A percentile compares a stretch with the other conserved stretches of the same genome.
Conservation (phyloP, 2,888 invertebrate genomes). For the Tanytarsus gracilentus region DNA sequence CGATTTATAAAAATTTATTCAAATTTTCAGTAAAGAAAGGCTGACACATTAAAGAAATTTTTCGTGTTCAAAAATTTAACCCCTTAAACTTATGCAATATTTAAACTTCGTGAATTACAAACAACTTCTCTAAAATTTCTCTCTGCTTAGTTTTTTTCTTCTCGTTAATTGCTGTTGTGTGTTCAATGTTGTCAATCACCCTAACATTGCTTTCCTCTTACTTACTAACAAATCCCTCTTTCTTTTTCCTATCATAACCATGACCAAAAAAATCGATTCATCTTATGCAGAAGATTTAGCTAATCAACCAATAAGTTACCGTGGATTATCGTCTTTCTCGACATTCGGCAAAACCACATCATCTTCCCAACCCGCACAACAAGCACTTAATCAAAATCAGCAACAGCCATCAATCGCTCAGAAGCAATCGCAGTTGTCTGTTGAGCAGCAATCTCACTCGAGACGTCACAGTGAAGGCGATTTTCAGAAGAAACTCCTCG, state of each 20-base stretch:
- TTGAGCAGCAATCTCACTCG: constrained; percentile 38
- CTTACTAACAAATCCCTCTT: background rate
- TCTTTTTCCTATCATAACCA: background rate
- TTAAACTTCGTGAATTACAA: too few species aligned
- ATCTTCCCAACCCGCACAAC: constrained; percentile 34
- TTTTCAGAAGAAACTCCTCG: constrained; percentile 37
- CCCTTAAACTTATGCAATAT: too few species aligned
- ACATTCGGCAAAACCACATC: too few species aligned
- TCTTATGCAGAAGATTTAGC: constrained; percentile 20
- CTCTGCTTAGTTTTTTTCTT: too few species aligned
- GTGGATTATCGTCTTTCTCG: constrained; percentile 17
- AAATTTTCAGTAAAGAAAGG: too few species aligned
- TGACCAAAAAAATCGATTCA: background rate
- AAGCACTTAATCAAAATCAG: constrained; percentile 30
- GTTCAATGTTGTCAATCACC: too few species aligned
- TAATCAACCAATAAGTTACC: constrained; percentile 24
- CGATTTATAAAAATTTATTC: too few species aligned
- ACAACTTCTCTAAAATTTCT: too few species aligned
- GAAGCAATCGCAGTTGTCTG: constrained; percentile 29
- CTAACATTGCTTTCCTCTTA: too few species aligned
- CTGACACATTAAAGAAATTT: too few species aligned
- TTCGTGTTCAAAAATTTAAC: too few species aligned
- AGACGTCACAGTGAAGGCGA: constrained; percentile 58
- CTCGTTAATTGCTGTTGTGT: too few species aligned
- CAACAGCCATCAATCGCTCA: background rate